Base-by-base conservation (phyloP, 2,888 invertebrate species). In the Holacanthella duospinosa region DNA sequence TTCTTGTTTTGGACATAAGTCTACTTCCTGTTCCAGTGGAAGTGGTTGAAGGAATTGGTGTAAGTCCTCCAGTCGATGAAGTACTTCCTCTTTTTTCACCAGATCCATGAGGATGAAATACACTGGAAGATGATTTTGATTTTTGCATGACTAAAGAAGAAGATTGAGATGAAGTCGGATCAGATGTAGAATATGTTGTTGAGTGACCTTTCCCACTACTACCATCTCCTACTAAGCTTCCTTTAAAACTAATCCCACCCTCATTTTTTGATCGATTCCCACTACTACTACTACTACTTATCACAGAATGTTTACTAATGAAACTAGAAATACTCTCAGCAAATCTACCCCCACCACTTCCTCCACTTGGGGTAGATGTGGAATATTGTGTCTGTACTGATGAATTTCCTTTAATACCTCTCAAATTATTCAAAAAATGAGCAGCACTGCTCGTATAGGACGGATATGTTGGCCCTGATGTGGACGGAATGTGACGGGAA, bases 41-140 rank as follows among this genome's bases (percentile, higher is more conserved):
- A 1, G 44, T 36, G 12, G 58, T 43, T 4, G 61, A 27, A 2
- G 61, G 19, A 12, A 21, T 60, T 2, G 21, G 24, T 24, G 58
- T 19, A 26, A 61, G 60, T 43, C 64, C 67, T 16, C 27, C 25
- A 2, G 59, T 59, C 9, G 59, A 59, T 19, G 29, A 43, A 2
- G 59, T 43, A n/a, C 43, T 43, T 29, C 60, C 64, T 44, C 62
- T 64, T 21, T 63, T 64, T 12, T 64, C 64, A 28, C 66, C 68
- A 2, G 44, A 57, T 54, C 67, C 67, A 56, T 64, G 64, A 24
- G 82, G 82, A 74, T 88, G 88, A 76, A 89, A 87, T 77, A 90
- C 89, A 80, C 88, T 89, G 76, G 89, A 88, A 72, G 89, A 88
- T 29, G 89, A 89, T 78, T 90, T 89, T 75, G 89, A 90, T 81